These are phyloP conservation scores for Silurus aristotelis DNA, from an alignment of 2,797 vertebrate species.

Conservation along the genomic window DNA sequence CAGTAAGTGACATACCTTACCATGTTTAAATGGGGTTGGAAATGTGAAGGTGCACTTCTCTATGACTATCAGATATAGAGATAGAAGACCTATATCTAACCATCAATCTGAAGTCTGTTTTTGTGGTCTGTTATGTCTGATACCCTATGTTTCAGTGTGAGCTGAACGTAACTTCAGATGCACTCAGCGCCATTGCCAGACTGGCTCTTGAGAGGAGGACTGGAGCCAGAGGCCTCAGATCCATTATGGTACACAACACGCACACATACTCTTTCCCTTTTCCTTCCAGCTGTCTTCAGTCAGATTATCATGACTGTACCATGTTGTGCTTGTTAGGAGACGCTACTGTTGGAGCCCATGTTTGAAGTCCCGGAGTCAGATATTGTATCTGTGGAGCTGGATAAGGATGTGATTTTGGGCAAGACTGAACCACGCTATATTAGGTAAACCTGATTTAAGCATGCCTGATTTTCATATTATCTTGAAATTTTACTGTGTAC, in stretches of 20 bases:
- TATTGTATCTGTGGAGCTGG: slow-evolving; percentile 84
- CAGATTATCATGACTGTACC: background rate
- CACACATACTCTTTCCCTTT: background rate
- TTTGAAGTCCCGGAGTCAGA: slow-evolving; percentile 90
- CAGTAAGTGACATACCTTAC: too few species aligned
- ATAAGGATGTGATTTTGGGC: slow-evolving; percentile 85
- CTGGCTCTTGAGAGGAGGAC: slow-evolving; percentile 86
- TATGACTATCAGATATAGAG: background rate
- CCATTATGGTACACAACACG: slow-evolving; percentile 82
- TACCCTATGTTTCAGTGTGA: slow-evolving; percentile 76
- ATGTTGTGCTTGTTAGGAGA: slow-evolving; percentile 71
- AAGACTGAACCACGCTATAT: slow-evolving; percentile 62
- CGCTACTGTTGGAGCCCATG: slow-evolving; percentile 86
- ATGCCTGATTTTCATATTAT: background rate
- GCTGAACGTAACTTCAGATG: slow-evolving; percentile 82
- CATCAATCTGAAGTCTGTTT: background rate
- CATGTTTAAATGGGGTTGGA: background rate
- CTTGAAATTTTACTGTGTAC: background rate
- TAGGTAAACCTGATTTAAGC: background rate
- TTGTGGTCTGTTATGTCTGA: slow-evolving; percentile 5
- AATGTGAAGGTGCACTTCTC: background rate
- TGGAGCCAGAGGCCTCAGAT: slow-evolving; percentile 85
- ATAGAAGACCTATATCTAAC: background rate
- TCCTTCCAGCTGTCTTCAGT: background rate
- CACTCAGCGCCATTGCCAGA: slow-evolving; percentile 83